Evolutionary conservation across 2,888 invertebrate species (phyloP).

Genomic region (Nymphalis c-album): DNA sequence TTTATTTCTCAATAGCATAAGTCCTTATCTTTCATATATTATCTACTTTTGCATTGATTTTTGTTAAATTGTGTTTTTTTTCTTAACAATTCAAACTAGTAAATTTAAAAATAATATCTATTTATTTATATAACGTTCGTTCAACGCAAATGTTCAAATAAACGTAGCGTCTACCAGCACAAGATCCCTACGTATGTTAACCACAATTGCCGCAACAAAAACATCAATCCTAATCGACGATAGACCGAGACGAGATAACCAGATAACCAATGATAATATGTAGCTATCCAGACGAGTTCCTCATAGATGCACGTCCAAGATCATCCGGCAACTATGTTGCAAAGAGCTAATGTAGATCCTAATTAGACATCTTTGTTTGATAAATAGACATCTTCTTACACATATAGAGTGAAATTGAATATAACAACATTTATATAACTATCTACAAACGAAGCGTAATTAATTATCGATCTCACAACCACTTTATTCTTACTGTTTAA

Average conservation of each 20-base stretch:
- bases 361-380: constrained; percentile 30
- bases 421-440: not conserved
- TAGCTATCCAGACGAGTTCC: constrained; percentile 25
- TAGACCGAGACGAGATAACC: constrained; percentile 16
- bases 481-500: too few species aligned
- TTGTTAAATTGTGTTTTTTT: too few species aligned
- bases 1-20: too few species aligned
- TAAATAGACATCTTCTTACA: constrained; percentile 24
- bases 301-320: constrained; percentile 27
- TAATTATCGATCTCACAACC: too few species aligned
- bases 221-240: constrained; percentile 21
- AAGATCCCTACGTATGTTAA: constrained; percentile 16
- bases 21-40: too few species aligned
- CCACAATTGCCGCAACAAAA: constrained; percentile 21
- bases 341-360: constrained; percentile 22
- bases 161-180: not conserved
- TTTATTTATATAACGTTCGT: too few species aligned
- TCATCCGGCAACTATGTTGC: constrained; percentile 28
- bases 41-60: too few species aligned
- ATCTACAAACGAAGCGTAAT: too few species aligned
- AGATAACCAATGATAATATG: constrained; percentile 23
- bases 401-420: not conserved
- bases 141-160: not conserved
- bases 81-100: not conserved
- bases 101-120: too few species aligned